Evolutionary conservation across 2,888 invertebrate species (phyloP).

Genomic region (Odontothrips loti): DNA sequence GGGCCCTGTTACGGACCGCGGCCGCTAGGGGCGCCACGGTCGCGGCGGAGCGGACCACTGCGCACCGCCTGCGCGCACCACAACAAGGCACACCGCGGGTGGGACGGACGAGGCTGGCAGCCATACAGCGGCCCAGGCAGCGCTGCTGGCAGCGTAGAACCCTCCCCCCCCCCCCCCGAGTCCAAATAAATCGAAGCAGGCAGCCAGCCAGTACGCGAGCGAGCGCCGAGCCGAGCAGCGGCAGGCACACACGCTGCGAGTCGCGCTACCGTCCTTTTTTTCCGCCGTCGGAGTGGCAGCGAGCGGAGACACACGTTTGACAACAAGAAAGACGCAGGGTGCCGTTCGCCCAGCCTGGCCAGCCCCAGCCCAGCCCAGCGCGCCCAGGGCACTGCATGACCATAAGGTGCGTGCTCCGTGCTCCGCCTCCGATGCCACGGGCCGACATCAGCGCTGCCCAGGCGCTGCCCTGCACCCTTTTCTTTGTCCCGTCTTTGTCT

Average conservation of each 20-base stretch:
- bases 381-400: background rate
- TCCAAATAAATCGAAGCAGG: conserved; percentile 24
- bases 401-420: conserved; percentile 4
- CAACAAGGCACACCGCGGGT: background rate
- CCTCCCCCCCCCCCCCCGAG: background rate
- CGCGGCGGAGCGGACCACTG: background rate
- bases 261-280: background rate
- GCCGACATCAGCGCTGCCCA: background rate
- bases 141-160: background rate
- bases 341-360: background rate
- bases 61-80: conserved; percentile 7
- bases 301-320: background rate
- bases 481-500: background rate
- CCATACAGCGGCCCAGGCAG: background rate
- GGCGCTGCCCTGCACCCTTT: background rate
- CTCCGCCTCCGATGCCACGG: background rate
- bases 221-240: conserved; percentile 8
- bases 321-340: background rate
- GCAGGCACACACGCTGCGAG: background rate
- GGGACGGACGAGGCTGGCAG: background rate
- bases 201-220: conserved; percentile 16
- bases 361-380: background rate
- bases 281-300: background rate
- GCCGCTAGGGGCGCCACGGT: background rate
- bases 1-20: background rate